Conservation (phyloP, 2,797 vertebrate genomes). For the Rhinophrynus dorsalis region DNA sequence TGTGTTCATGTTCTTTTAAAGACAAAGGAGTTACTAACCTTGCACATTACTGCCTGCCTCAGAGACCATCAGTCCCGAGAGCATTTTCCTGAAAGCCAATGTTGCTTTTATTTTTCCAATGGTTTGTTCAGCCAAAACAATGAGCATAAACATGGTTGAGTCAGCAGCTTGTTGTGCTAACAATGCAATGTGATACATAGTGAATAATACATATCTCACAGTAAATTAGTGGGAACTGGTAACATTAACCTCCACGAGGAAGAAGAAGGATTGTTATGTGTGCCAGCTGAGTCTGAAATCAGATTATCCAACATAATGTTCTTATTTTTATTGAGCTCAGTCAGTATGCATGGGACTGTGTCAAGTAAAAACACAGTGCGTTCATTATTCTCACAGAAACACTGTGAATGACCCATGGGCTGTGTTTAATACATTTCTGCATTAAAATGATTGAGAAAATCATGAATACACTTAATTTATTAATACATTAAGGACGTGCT, state of each 20-base stretch:
- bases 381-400: conserved; percentile 5
- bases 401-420: conserved; percentile 4
- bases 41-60: conserved; percentile 96
- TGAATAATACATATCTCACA: conserved; percentile 33
- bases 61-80: conserved; percentile 53
- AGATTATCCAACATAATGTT: conserved; percentile 33
- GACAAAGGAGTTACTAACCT: too few species aligned
- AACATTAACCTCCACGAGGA: conserved; percentile 21
- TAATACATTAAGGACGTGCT: too few species aligned
- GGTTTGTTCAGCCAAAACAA: conserved; percentile 16
- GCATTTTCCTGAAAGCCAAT: not conserved
- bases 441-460: too few species aligned
- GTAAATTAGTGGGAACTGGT: conserved; percentile 8
- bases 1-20: too few species aligned
- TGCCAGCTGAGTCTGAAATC: conserved; percentile 26
- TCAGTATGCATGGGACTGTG: not conserved
- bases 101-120: conserved; percentile 14
- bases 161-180: conserved; percentile 36
- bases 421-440: too few species aligned
- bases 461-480: too few species aligned
- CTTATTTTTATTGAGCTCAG: conserved; percentile 12
- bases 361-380: not conserved
- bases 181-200: conserved; percentile 30
- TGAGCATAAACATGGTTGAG: conserved; percentile 23
- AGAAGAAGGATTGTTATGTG: not conserved